These are phyloP conservation scores for Thryonomys swinderianus DNA, from an alignment of 2,113 vertebrate species.

Conservation along the genomic window DNA sequence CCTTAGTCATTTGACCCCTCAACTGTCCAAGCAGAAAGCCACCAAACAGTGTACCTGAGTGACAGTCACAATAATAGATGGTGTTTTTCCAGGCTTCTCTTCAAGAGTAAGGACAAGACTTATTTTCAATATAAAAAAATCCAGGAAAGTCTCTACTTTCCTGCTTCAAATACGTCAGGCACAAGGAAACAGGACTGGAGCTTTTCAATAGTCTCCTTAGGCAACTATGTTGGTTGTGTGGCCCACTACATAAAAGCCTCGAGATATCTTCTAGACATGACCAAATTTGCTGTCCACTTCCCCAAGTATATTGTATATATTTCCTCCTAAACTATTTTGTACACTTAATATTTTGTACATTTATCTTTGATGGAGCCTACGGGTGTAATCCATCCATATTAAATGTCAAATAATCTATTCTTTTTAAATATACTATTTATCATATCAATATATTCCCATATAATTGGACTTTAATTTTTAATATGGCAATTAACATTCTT, in stretches of 20 bases:
- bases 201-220: background rate
- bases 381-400: background rate
- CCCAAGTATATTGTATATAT: background rate
- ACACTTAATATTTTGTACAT: background rate
- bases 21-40: constrained; percentile 50
- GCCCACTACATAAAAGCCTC: background rate
- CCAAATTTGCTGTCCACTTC: background rate
- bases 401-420: background rate
- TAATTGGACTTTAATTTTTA: background rate
- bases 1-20: constrained; percentile 69
- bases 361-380: background rate
- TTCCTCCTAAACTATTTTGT: background rate
- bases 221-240: background rate
- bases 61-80: constrained; percentile 18
- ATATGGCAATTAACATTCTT: constrained; percentile 13
- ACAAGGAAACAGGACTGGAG: background rate
- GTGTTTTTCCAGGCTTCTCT: constrained; percentile 15
- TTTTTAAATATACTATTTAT: constrained; percentile 13
- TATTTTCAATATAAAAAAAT: constrained; percentile 12
- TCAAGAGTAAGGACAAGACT: constrained; percentile 10
- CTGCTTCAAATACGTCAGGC: background rate
- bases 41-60: constrained; percentile 51
- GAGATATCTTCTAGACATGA: background rate
- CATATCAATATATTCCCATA: background rate
- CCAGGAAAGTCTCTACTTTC: background rate